phyloP scores from a whole-genome alignment of 2,797 vertebrate species.

The Helostoma temminkii region DNA sequence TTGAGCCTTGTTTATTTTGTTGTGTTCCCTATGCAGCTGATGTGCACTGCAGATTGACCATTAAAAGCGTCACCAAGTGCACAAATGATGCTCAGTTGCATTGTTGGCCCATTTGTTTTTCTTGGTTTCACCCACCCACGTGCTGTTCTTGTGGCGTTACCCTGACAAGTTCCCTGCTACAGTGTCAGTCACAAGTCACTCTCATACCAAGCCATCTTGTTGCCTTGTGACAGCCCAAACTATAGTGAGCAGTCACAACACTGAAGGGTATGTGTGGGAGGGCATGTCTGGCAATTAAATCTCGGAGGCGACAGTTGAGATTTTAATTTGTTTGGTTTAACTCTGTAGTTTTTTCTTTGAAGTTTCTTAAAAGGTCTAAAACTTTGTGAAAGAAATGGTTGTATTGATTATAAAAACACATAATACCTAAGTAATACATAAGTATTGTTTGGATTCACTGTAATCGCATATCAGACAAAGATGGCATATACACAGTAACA shows the following conservation, averaged over 20 bases:
- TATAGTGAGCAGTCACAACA: conserved; percentile 60
- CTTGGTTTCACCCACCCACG: conserved; percentile 62
- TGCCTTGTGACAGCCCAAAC: conserved; percentile 68
- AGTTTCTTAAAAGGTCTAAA: not conserved
- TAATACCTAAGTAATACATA: not conserved
- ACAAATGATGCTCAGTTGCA: conserved; percentile 16
- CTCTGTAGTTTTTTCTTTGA: not conserved
- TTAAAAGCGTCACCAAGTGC: conserved; percentile 27
- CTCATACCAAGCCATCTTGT: conserved; percentile 55
- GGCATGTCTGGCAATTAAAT: conserved; percentile 59
- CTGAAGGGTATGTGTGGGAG: conserved; percentile 57
- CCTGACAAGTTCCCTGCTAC: conserved; percentile 69
- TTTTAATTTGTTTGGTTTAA: conserved; percentile 31
- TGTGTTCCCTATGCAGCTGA: conserved; percentile 26
- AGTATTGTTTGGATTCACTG: not conserved
- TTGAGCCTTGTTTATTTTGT: conserved; percentile 25
- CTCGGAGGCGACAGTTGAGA: conserved; percentile 23
- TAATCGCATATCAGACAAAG: not conserved
- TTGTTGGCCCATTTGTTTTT: conserved; percentile 49
- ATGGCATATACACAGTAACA: not conserved
- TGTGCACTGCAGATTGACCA: conserved; percentile 44
- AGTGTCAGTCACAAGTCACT: conserved; percentile 75
- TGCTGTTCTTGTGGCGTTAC: conserved; percentile 50
- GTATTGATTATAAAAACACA: not conserved
- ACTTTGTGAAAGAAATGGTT: not conserved